Percentiles rank a stretch among this genome's conserved stretches.
Conservation (phyloP, 1,140 invertebrate genomes). For the Steinernema khuongi region DNA sequence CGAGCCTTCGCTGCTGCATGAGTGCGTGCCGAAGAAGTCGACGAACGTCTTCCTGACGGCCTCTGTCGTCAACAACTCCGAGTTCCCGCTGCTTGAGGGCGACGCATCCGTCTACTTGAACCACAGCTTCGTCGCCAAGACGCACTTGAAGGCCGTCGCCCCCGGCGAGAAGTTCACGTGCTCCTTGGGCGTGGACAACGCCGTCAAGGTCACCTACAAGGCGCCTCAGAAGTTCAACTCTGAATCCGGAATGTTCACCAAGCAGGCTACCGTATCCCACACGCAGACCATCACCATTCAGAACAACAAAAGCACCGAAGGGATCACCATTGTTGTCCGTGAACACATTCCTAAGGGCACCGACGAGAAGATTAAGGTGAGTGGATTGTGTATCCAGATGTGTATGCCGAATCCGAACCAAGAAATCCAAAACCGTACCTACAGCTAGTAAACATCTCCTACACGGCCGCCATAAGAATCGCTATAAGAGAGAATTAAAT, state of each 20-base stretch:
- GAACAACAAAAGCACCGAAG: constrained; percentile 57
- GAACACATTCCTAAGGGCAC: constrained; percentile 59
- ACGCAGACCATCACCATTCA: constrained; percentile 59
- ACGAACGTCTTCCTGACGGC: constrained; percentile 60
- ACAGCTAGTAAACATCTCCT: too few species aligned
- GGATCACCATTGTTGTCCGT: constrained; percentile 52
- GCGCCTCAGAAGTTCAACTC: constrained; percentile 54
- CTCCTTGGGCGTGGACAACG: constrained; percentile 60
- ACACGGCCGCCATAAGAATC: too few species aligned
- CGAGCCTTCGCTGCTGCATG: constrained; percentile 58
- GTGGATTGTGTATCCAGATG: too few species aligned
- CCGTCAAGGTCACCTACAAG: constrained; percentile 60
- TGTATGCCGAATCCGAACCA: too few species aligned
- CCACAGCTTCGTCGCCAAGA: constrained; percentile 61
- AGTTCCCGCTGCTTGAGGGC: constrained; percentile 59
- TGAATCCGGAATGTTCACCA: constrained; percentile 48
- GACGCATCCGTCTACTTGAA: constrained; percentile 60
- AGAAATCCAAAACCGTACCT: too few species aligned
- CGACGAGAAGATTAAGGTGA: constrained; percentile 62
- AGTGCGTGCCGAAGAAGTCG: constrained; percentile 58
- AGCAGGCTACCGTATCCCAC: constrained; percentile 43
- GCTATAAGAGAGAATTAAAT: too few species aligned
- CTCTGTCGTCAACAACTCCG: constrained; percentile 58
- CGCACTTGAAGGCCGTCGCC: constrained; percentile 47
- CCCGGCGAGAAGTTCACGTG: constrained; percentile 60